phyloP scores from a whole-genome alignment of 2,113 vertebrate species.

The Ptilonorhynchus violaceus region DNA sequence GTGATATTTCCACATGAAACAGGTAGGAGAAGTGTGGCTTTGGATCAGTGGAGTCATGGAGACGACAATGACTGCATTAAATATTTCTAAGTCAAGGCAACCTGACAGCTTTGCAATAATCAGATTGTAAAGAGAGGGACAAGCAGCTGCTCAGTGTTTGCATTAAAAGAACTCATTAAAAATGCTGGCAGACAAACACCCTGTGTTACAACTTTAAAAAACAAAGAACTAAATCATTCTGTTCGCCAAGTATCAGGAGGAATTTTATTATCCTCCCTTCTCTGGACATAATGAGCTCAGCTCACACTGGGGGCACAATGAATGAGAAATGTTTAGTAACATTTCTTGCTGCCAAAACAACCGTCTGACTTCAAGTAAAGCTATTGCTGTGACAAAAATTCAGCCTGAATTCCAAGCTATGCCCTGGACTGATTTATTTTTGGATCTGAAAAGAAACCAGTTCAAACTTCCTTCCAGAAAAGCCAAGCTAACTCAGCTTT shows the following conservation, averaged over 20 bases:
- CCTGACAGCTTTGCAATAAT: not conserved
- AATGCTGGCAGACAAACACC: not conserved
- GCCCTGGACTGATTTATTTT: not conserved
- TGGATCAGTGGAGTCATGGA: not conserved
- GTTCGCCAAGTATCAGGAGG: slow-evolving; percentile 35
- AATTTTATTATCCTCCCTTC: slow-evolving; percentile 60
- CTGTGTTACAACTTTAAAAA: not conserved
- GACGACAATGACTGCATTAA: not conserved
- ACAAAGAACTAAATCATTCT: slow-evolving; percentile 26
- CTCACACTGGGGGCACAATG: slow-evolving; percentile 19
- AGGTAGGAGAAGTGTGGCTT: not conserved
- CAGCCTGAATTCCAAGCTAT: slow-evolving; percentile 13
- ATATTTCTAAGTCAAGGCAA: not conserved
- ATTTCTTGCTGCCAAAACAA: slow-evolving; percentile 51
- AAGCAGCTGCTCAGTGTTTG: not conserved
- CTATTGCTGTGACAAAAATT: slow-evolving; percentile 6
- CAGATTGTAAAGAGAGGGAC: not conserved
- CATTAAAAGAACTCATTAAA: not conserved
- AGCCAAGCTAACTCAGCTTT: not conserved
- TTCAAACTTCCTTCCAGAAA: not conserved
- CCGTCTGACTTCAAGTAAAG: slow-evolving; percentile 24
- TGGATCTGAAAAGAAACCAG: not conserved
- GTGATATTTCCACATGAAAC: not conserved
- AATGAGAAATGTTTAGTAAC: slow-evolving; percentile 38
- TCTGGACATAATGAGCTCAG: slow-evolving; percentile 40